Conservation (phyloP, 2,888 invertebrate species). For the Orthosia cruda region DNA sequence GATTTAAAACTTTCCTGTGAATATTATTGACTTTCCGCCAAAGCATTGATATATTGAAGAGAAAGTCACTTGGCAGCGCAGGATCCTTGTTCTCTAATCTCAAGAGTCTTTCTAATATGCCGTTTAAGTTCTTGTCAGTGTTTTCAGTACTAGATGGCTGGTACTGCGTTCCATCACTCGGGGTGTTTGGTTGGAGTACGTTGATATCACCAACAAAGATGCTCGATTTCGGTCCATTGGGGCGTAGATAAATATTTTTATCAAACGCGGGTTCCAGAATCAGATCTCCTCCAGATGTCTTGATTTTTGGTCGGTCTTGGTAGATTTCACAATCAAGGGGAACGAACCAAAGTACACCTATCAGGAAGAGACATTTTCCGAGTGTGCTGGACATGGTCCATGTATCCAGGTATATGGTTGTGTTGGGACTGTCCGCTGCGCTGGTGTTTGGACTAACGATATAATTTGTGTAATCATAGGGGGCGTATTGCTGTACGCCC, state of each 20-base stretch:
- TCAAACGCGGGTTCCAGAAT: constrained; percentile 95
- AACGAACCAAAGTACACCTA: constrained; percentile 70
- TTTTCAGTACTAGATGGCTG: constrained; percentile 59
- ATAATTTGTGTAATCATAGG: constrained; percentile 40
- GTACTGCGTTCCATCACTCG: constrained; percentile 61
- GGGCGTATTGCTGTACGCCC: constrained; percentile 65
- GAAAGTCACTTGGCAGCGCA: constrained; percentile 65
- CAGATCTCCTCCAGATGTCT: constrained; percentile 94
- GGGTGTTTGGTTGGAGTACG: constrained; percentile 88
- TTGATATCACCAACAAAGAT: constrained; percentile 94
- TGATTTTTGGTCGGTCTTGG: constrained; percentile 91
- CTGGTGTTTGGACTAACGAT: neutral
- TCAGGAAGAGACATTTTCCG: constrained; percentile 71
- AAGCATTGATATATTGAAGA: constrained; percentile 76
- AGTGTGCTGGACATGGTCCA: constrained; percentile 79
- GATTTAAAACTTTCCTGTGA: constrained; percentile 82
- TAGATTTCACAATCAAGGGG: constrained; percentile 90
- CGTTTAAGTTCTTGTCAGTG: constrained; percentile 69
- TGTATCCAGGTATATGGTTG: constrained; percentile 58
- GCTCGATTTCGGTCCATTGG: constrained; percentile 93
- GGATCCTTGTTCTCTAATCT: constrained; percentile 76
- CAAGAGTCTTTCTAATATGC: constrained; percentile 78
- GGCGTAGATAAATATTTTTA: constrained; percentile 95
- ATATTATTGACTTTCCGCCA: constrained; percentile 79
- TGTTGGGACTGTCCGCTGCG: constrained; percentile 54